Conservation (phyloP, 2,888 invertebrate species). For the Chrysolina oricalcia region DNA sequence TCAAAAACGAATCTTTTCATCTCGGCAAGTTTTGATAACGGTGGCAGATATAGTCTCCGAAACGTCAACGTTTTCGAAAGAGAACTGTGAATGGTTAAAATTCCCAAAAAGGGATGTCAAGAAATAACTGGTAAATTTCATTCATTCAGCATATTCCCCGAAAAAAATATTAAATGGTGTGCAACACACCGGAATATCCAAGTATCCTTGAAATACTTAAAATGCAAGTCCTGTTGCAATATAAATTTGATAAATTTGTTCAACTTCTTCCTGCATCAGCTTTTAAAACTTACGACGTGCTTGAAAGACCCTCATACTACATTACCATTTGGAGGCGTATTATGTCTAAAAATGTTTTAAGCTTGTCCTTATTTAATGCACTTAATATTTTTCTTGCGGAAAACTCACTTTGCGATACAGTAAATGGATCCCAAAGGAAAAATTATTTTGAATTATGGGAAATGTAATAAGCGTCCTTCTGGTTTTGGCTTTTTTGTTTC, state of each 20-base stretch:
- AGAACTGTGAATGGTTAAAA: too few relatives aligned
- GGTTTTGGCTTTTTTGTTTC: too few relatives aligned
- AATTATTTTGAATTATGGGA: slow-evolving; percentile 1
- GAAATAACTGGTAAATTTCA: too few relatives aligned
- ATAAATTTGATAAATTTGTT: slow-evolving; percentile 16
- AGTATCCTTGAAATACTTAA: background rate
- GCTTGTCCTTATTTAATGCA: slow-evolving; percentile 5
- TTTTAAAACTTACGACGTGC: slow-evolving; percentile 4
- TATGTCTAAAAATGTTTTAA: slow-evolving; percentile 15
- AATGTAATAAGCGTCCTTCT: too few relatives aligned
- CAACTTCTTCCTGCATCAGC: slow-evolving; percentile 12
- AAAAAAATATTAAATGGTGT: background rate
- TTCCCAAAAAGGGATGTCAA: too few relatives aligned
- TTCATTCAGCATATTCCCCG: background rate
- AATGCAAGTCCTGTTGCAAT: slow-evolving; percentile 6
- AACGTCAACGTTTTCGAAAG: too few relatives aligned
- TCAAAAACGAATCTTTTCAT: too few relatives aligned
- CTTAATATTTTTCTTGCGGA: slow-evolving; percentile 4
- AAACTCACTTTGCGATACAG: slow-evolving; percentile 3
- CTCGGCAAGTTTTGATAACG: too few relatives aligned
- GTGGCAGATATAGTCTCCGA: too few relatives aligned
- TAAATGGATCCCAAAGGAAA: slow-evolving; percentile 2
- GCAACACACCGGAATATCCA: background rate
- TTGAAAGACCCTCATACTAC: background rate
- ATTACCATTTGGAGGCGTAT: slow-evolving; percentile 5